Percentiles rank a stretch among this genome's conserved stretches.
These are phyloP conservation scores for Lasaia peninsularis DNA, from an alignment of 1,140 invertebrate genomes.

Conservation along the genomic window DNA sequence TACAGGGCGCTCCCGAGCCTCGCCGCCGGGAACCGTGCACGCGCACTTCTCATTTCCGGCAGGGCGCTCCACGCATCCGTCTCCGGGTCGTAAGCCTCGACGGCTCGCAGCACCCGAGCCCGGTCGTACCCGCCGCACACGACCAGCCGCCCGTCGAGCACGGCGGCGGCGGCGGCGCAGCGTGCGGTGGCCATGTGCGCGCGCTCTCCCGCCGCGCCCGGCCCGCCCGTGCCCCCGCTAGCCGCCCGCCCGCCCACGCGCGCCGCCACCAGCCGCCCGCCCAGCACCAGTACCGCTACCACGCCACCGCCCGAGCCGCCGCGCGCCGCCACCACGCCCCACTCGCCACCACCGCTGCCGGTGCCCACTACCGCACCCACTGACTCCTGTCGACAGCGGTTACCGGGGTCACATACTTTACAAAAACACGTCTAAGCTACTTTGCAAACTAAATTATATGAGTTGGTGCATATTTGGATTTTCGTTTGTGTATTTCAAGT, in stretches of 20 bases:
- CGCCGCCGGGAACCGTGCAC: conserved; percentile 76
- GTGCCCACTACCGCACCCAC: conserved; percentile 4
- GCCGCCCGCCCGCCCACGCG: conserved; percentile 28
- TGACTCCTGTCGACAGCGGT: conserved; percentile 20
- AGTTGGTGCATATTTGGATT: too few relatives aligned
- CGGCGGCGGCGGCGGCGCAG: conserved; percentile 78
- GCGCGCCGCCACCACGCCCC: conserved; percentile 23
- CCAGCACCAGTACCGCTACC: conserved; percentile 20
- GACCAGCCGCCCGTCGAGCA: conserved; percentile 33
- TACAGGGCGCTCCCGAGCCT: conserved; percentile 82
- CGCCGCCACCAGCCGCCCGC: conserved; percentile 29
- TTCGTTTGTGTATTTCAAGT: not conserved
- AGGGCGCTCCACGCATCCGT: conserved; percentile 83
- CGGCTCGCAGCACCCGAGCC: conserved; percentile 87
- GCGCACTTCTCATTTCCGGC: conserved; percentile 82
- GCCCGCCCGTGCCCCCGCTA: conserved; percentile 27
- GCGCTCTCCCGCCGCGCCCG: conserved; percentile 20
- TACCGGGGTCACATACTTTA: too few relatives aligned
- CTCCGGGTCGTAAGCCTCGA: conserved; percentile 85
- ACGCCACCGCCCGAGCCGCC: not conserved
- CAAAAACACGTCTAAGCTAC: too few relatives aligned
- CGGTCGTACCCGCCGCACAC: conserved; percentile 89
- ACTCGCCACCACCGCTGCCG: conserved; percentile 12
- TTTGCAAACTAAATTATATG: too few relatives aligned
- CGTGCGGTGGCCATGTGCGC: conserved; percentile 34